phyloP scores from a whole-genome alignment of 2,113 vertebrate genomes.

The Naja naja region DNA sequence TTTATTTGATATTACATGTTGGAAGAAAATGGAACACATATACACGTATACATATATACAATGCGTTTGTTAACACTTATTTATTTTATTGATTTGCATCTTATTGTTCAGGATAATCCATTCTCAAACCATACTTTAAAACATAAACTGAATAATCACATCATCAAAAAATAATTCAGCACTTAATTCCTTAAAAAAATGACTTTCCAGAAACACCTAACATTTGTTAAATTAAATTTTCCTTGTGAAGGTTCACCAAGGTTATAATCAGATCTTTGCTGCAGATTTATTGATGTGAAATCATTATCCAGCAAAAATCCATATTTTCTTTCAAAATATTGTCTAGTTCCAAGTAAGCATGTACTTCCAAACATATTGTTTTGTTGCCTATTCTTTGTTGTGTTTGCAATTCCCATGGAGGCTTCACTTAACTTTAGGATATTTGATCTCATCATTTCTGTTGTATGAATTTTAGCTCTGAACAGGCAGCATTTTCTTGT shows the following conservation, averaged over 20 bases:
- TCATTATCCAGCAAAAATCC: no score
- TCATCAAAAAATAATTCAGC: background rate
- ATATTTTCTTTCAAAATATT: background rate
- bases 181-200: background rate
- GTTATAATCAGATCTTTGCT: background rate
- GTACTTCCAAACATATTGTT: background rate
- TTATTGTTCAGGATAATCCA: background rate
- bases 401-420: background rate
- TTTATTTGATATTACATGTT: background rate
- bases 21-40: background rate
- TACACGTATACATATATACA: background rate
- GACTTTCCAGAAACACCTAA: background rate
- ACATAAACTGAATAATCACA: background rate
- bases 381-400: background rate
- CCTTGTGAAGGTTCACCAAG: background rate
- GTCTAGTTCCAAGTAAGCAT: background rate
- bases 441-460: background rate
- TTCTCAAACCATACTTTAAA: background rate
- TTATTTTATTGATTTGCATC: background rate
- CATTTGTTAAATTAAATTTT: background rate
- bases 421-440: background rate
- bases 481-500: background rate
- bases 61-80: background rate
- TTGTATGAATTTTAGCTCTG: background rate
- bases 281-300: background rate